Base-by-base conservation (phyloP, 2,888 invertebrate genomes). In the Agelastica alni region DNA sequence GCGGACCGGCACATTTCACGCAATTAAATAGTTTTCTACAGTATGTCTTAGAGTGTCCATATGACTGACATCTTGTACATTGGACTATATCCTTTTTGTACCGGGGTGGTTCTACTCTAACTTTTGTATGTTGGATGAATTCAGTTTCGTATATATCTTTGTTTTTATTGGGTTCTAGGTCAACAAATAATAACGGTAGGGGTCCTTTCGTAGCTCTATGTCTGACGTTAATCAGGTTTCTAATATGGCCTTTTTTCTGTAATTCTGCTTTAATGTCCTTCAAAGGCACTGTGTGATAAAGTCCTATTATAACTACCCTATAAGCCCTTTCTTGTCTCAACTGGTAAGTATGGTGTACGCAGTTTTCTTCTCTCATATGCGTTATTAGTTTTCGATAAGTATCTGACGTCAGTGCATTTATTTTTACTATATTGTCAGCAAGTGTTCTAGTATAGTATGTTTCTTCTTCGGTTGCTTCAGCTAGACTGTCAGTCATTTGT, bases 61-160 rank as follows among this genome's bases (percentile, higher is more conserved):
- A 56, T 16, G 36, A 30, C 31, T 56, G 56, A 30, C 48, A 53
- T 22, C 43, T 17, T 44, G 34, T 53, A 26, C 48, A 53, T 32
- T 53, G 53, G 6, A 22, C 22, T 22, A 22, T 22, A 7, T 22
- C 22, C 7, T 22, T 22, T 22, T 22, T 22, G 4, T 5, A 22
- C 32, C 32, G 4, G 4, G 22, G 6, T 22, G 22, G 22, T 22
- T 22, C 22, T 5, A 22, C 6, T 22, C 6, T 22, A 22, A 22
- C 4, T 22, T 22, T 22, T 22, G 22, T 10, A 34, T 34, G 32
- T 10, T 13, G 32, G 10, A 34, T 34, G 32, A 34, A 10, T 34
- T 34, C 2, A 13, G 13, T 34, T 34, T 34, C 32, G 32, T 34
- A 34, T 34, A 34, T 34, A 13, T 34, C 32, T 34, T 34, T 34